Conservation (phyloP, 2,888 invertebrate species). For the Drosophila neotestacea region DNA sequence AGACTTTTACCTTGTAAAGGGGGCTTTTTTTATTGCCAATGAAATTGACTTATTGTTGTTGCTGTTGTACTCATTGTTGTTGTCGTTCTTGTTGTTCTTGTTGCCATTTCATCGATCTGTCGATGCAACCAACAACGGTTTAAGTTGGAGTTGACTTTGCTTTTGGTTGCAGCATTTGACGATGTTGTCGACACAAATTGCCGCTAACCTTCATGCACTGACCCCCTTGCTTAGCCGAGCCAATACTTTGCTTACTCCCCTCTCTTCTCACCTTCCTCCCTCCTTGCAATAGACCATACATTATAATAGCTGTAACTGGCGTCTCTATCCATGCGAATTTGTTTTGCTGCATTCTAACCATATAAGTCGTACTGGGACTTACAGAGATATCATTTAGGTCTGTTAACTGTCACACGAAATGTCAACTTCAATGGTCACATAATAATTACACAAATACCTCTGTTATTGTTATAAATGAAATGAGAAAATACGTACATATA, state of each 20-base stretch:
- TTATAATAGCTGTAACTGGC: slow-evolving; percentile 39
- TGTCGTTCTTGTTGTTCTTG: slow-evolving; percentile 38
- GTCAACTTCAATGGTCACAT: slow-evolving; percentile 35
- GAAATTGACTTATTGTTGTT: slow-evolving; percentile 77
- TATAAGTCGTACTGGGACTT: slow-evolving; percentile 8
- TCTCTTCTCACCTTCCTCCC: background rate
- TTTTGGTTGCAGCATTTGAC: slow-evolving; percentile 54
- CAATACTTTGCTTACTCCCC: slow-evolving; percentile 5
- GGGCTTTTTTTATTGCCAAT: slow-evolving; percentile 68
- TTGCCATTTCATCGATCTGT: slow-evolving; percentile 67
- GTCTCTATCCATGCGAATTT: slow-evolving; percentile 20
- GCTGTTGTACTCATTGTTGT: slow-evolving; percentile 31
- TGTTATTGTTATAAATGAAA: slow-evolving; percentile 1
- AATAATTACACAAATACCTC: background rate
- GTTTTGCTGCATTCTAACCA: slow-evolving; percentile 12
- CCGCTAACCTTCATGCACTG: slow-evolving; percentile 75
- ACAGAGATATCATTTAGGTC: slow-evolving; percentile 36
- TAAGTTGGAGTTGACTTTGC: slow-evolving; percentile 50
- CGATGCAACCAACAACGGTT: slow-evolving; percentile 47
- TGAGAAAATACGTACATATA: background rate
- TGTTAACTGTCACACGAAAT: slow-evolving; percentile 45
- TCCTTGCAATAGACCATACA: background rate
- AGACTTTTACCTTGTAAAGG: too few species aligned
- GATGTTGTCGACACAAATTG: slow-evolving; percentile 77
- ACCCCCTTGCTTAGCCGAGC: slow-evolving; percentile 69